A percentile compares a stretch with the other conserved stretches of the same genome.
phyloP scores from a whole-genome alignment of 2,888 invertebrate genomes.

The Serrognathus titanus region DNA sequence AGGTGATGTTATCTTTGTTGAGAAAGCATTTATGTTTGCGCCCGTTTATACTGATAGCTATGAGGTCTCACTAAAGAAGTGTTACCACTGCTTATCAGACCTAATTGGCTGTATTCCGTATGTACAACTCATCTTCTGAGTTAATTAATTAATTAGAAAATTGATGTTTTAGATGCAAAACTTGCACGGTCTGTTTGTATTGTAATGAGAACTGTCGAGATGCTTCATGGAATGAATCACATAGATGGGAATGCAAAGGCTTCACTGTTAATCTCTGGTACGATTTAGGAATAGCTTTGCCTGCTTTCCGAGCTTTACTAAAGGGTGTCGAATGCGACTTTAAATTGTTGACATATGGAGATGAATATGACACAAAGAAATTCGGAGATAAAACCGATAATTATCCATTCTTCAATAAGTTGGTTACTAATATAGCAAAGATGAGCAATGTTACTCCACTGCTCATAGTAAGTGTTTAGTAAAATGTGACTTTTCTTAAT shows the following conservation, averaged over 20 bases:
- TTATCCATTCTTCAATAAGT: conserved; percentile 66
- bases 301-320: conserved; percentile 69
- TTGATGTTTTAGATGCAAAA: conserved; percentile 56
- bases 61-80: conserved; percentile 52
- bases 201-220: conserved; percentile 64
- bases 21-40: conserved; percentile 78
- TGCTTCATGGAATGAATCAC: conserved; percentile 56
- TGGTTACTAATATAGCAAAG: conserved; percentile 71
- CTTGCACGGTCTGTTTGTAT: conserved; percentile 65
- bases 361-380: conserved; percentile 47
- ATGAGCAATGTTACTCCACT: conserved; percentile 65
- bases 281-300: conserved; percentile 73
- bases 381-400: conserved; percentile 46
- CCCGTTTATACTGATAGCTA: conserved; percentile 56
- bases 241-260: conserved; percentile 71
- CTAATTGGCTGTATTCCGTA: conserved; percentile 63
- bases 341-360: conserved; percentile 42
- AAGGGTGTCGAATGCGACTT: conserved; percentile 47
- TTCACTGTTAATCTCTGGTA: conserved; percentile 61
- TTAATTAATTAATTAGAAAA: conserved; percentile 13
- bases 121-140: conserved; percentile 41
- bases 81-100: conserved; percentile 69
- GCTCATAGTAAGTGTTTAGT: conserved; percentile 57
- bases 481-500: background rate
- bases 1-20: conserved; percentile 75